A percentile compares a stretch with the other conserved stretches of the same genome.
phyloP scores from a whole-genome alignment of 2,888 invertebrate genomes.

The Drosophila formosana region DNA sequence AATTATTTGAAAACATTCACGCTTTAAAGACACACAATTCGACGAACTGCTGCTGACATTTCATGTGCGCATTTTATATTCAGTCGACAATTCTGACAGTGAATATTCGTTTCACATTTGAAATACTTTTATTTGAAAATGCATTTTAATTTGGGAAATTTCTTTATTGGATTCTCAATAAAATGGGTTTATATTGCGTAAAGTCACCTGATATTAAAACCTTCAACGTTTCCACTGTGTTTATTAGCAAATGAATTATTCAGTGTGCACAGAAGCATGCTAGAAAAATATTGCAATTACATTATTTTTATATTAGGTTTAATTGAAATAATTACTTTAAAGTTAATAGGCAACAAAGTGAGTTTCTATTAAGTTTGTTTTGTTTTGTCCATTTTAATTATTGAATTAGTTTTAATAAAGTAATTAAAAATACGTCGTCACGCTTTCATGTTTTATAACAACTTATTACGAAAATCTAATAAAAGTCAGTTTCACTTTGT shows the following conservation, averaged over 20 bases:
- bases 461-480: background rate
- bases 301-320: background rate
- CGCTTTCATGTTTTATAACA: no score
- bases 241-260: background rate
- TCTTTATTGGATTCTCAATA: background rate
- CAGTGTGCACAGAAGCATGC: no score
- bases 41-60: conserved; percentile 1
- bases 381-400: background rate
- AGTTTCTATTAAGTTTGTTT: background rate
- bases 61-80: conserved; percentile 6
- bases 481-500: background rate
- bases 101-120: conserved; percentile 6
- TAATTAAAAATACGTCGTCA: background rate
- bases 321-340: no score
- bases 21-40: background rate
- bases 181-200: background rate
- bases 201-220: background rate
- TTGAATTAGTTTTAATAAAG: background rate
- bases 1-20: background rate
- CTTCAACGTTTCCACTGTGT: background rate
- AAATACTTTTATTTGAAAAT: conserved; percentile 1
- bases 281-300: background rate
- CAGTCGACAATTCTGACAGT: background rate
- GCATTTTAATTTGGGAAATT: background rate
- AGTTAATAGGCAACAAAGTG: background rate